Conservation (phyloP, 1,140 invertebrate species). For the Druon quercuslanigerum region DNA sequence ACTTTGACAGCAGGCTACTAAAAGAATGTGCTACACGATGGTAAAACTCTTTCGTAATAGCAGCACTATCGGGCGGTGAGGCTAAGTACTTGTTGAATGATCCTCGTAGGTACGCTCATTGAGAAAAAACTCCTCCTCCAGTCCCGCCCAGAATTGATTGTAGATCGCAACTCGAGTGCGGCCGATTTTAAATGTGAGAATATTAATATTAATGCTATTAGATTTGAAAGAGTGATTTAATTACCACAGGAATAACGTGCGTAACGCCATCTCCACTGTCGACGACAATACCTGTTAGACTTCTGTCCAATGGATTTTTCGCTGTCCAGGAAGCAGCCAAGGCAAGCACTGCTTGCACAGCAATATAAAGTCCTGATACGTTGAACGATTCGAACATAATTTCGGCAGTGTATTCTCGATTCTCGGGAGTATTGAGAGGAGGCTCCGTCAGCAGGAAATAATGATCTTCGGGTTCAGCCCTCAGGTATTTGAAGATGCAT, state of each 20-base stretch:
- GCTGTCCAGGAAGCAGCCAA: slow-evolving; percentile 98
- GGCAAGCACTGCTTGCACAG: slow-evolving; percentile 98
- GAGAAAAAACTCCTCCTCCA: no score
- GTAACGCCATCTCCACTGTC: slow-evolving; percentile 99
- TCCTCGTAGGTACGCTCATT: no score
- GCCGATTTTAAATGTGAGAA: no score
- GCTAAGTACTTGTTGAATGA: no score
- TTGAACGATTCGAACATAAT: slow-evolving; percentile 99
- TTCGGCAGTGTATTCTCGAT: slow-evolving; percentile 99
- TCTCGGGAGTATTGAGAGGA: slow-evolving; percentile 99
- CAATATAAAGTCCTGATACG: slow-evolving; percentile 99
- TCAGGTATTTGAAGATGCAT: slow-evolving; percentile 99
- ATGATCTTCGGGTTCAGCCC: slow-evolving; percentile 99
- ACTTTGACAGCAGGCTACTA: no score
- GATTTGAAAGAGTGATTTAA: slow-evolving; percentile 15
- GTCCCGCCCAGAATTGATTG: no score
- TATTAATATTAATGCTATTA: not conserved
- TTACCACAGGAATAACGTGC: slow-evolving; percentile 98
- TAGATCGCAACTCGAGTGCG: no score
- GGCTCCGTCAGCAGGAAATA: slow-evolving; percentile 99
- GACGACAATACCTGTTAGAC: slow-evolving; percentile 97
- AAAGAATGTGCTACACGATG: no score
- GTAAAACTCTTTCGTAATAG: no score
- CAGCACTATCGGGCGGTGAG: no score
- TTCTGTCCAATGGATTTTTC: slow-evolving; percentile 90